Percentiles rank a stretch among this genome's conserved stretches.
These are phyloP conservation scores for Drosophila athabasca DNA, from an alignment of 1,140 invertebrate genomes.

Conservation along the genomic window DNA sequence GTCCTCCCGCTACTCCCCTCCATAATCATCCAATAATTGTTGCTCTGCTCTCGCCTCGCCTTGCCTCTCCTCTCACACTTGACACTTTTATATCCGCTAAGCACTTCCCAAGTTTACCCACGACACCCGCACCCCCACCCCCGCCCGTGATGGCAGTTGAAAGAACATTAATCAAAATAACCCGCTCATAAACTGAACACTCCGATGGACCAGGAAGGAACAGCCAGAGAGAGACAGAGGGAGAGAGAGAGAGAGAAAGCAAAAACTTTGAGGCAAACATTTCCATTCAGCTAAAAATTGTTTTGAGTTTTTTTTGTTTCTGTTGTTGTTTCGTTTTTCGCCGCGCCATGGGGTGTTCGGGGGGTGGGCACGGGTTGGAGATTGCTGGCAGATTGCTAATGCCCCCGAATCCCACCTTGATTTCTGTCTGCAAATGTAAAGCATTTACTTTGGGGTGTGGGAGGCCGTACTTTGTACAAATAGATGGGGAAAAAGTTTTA, in stretches of 20 bases:
- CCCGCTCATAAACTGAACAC: constrained; percentile 54
- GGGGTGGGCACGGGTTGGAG: too few relatives aligned
- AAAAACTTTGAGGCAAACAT: constrained; percentile 46
- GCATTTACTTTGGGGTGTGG: constrained; percentile 21
- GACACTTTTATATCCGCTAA: constrained; percentile 36
- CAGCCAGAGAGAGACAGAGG: neutral
- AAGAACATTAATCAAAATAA: constrained; percentile 62
- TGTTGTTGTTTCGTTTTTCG: constrained; percentile 35
- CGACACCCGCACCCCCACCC: neutral
- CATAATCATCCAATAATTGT: constrained; percentile 36
- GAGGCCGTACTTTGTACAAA: constrained; percentile 15
- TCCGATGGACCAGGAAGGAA: constrained; percentile 2
- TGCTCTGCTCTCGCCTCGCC: constrained; percentile 19
- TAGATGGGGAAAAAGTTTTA: constrained; percentile 51
- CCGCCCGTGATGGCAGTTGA: constrained; percentile 28
- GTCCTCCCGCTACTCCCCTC: neutral
- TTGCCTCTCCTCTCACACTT: constrained; percentile 4
- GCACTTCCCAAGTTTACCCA: constrained; percentile 25
- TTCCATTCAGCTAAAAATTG: constrained; percentile 50
- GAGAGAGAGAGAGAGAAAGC: constrained; percentile 6
- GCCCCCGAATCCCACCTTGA: constrained; percentile 49
- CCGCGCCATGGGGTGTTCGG: constrained; percentile 9
- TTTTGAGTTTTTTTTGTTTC: constrained; percentile 40
- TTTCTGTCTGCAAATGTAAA: constrained; percentile 51
- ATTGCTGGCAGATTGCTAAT: constrained; percentile 39